Evolutionary conservation across 2,113 vertebrate species (phyloP).

Genomic region (Phylloscopus trochiloides): DNA sequence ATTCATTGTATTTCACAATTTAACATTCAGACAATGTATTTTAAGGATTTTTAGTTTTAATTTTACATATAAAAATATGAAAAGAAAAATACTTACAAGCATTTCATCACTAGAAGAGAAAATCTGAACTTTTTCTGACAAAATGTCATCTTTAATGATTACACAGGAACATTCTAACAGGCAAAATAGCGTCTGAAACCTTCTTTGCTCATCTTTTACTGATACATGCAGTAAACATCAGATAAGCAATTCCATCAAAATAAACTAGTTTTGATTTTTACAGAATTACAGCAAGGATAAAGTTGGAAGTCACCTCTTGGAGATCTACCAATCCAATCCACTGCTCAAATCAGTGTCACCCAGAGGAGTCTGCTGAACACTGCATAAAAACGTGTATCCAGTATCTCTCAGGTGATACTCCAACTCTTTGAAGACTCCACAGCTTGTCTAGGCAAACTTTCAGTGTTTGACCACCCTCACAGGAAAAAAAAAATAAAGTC

Average conservation of each 20-base stretch:
- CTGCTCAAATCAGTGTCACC: not conserved
- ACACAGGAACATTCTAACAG: not conserved
- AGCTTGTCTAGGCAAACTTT: not conserved
- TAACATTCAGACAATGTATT: not conserved
- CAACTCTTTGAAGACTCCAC: not conserved
- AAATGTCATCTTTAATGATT: not conserved
- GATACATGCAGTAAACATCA: not conserved
- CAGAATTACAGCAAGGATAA: not conserved
- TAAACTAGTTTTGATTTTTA: not conserved
- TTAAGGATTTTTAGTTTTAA: not conserved
- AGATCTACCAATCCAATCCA: not conserved
- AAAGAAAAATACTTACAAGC: not conserved
- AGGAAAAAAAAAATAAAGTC: not conserved
- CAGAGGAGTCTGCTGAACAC: not conserved
- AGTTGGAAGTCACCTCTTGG: not conserved
- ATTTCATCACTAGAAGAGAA: not conserved
- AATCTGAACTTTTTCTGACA: not conserved
- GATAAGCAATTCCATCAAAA: not conserved
- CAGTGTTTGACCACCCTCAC: not conserved
- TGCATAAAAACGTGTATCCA: rapidly evolving
- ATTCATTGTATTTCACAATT: not conserved
- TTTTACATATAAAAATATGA: not conserved
- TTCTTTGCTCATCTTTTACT: not conserved
- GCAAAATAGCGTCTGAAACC: not conserved
- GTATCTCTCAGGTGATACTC: not conserved